Evolutionary conservation across 2,113 vertebrate species (phyloP), one percentile per base, ranked within the genome.

Genomic region (Gymnogyps californianus): DNA sequence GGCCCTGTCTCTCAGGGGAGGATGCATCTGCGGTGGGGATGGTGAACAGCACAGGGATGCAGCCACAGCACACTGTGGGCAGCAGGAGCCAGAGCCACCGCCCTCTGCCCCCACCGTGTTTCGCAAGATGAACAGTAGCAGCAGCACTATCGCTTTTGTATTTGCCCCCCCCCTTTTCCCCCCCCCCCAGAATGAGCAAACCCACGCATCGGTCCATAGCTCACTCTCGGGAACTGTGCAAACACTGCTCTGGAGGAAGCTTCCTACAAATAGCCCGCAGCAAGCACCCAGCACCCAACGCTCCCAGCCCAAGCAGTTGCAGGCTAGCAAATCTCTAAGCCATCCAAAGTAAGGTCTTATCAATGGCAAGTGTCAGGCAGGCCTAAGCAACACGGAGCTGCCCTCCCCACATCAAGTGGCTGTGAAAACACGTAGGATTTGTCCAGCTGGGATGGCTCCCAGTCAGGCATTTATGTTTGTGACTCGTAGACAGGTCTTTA

Each of bases 381-480:
- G 59, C 71, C 55, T 58, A 46, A 77, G 75, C 42, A 75, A 44
- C 20, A 1, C 38, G 10, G 44, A 89, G 52, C 65, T 83, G 34
- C 49, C 24, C 32, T 87, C 36, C 57, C 52, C n/a, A 59, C 67
- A 3, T 16, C 4, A 3, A 90, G 79, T 61, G n/a, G 38, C 67
- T 11, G 0, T 32, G 71, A 80, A 87, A 85, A 93, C 55, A 61
- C 3, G 2, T 0, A 26, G 20, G 49, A 82, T 89, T 87, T 85
- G 54, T 95, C 95, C 83, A 72, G 66, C 51, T 89, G 81, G 84
- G 94, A 85, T 88, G 51, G 62, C 78, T 96, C 46, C 93, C 55
- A 16, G 42, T 89, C 89, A 78, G 89, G 61, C 89, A 86, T 88
- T 85, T 89, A 51, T 0, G 1, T 75, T 94, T 65, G 87, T 29